Conservation (phyloP, 2,888 invertebrate species). For the Hydrotaea diabolus region DNA sequence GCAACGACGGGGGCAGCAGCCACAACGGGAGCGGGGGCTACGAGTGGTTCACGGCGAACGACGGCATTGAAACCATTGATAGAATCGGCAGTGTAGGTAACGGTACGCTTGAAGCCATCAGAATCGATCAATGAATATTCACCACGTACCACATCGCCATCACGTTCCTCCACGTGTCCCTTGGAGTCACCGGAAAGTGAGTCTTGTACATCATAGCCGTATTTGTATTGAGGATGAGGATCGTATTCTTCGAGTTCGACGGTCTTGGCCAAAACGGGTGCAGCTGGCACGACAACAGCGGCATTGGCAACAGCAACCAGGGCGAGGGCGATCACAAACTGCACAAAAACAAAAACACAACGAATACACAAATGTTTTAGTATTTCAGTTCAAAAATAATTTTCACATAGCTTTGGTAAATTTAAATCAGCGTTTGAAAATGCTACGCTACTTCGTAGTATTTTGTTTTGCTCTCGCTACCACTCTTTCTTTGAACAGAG, state of each 20-base stretch:
- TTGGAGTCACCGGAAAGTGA: conserved; percentile 79
- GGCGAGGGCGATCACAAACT: conserved; percentile 58
- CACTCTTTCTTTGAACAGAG: no score
- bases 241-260: conserved; percentile 76
- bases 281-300: conserved; percentile 71
- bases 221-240: conserved; percentile 78
- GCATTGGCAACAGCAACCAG: conserved; percentile 62
- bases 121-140: conserved; percentile 80
- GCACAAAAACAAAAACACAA: conserved; percentile 53
- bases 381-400: conserved; percentile 19
- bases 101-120: conserved; percentile 79
- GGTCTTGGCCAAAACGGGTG: conserved; percentile 71
- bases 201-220: conserved; percentile 79
- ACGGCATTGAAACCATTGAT: conserved; percentile 80
- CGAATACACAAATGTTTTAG: neutral
- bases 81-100: conserved; percentile 79
- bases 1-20: conserved; percentile 68
- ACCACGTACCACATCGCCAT: conserved; percentile 80
- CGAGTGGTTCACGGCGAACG: conserved; percentile 73
- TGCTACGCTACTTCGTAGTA: no score
- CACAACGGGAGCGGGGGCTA: conserved; percentile 66
- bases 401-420: neutral
- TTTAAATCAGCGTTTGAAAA: no score
- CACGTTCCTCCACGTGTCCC: conserved; percentile 79
- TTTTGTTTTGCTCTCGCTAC: no score